These are phyloP conservation scores for Drosophila incognita DNA, from an alignment of 2,888 invertebrate species.

Conservation along the genomic window DNA sequence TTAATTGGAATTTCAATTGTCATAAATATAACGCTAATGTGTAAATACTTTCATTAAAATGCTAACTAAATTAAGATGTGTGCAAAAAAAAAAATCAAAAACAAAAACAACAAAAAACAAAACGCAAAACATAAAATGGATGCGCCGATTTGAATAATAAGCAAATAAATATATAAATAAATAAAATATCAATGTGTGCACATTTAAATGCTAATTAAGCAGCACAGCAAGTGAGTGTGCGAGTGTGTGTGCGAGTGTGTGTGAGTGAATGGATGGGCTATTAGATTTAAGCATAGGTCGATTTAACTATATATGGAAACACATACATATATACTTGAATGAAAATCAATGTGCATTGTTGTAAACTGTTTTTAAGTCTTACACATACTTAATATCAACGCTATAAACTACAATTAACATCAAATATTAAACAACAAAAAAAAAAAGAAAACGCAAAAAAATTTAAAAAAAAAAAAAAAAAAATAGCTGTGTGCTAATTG, in stretches of 20 bases:
- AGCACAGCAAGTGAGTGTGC: slow-evolving; percentile 10
- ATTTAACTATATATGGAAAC: slow-evolving; percentile 8
- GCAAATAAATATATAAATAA: slow-evolving; percentile 41
- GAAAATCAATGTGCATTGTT: slow-evolving; percentile 74
- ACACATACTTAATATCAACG: slow-evolving; percentile 76
- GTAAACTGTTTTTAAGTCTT: slow-evolving; percentile 79
- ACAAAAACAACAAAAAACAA: slow-evolving; percentile 25
- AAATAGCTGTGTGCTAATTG: slow-evolving; percentile 64
- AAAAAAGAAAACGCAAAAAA: slow-evolving; percentile 17
- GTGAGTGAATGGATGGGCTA: slow-evolving; percentile 11
- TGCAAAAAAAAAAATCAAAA: slow-evolving; percentile 1
- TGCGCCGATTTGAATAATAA: slow-evolving; percentile 72
- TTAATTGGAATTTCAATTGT: slow-evolving; percentile 43
- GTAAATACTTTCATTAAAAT: slow-evolving; percentile 63
- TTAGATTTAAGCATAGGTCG: slow-evolving; percentile 36
- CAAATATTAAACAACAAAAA: slow-evolving; percentile 18
- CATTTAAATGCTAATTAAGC: slow-evolving; percentile 66
- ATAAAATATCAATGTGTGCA: slow-evolving; percentile 44
- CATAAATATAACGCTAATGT: slow-evolving; percentile 45
- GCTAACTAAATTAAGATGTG: slow-evolving; percentile 70
- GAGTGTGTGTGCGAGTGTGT: slow-evolving; percentile 7
- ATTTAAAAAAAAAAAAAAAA: neutral
- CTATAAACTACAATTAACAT: slow-evolving; percentile 72
- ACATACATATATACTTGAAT: slow-evolving; percentile 24
- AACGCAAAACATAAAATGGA: slow-evolving; percentile 43